Conservation (phyloP, 2,797 vertebrate genomes). For the Mionectes olivaceus region DNA sequence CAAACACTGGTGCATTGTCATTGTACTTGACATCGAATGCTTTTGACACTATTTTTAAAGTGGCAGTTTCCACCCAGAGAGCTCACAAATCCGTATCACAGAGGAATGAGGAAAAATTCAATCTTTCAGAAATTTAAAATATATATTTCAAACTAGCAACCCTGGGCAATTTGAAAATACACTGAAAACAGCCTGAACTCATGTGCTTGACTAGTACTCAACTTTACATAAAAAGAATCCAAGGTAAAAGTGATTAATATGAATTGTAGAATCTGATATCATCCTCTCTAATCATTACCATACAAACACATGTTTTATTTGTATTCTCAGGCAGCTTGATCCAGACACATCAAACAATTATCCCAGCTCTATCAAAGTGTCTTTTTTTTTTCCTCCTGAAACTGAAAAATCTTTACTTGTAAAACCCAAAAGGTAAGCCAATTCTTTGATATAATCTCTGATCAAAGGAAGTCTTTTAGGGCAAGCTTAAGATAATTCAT, state of each 20-base stretch:
- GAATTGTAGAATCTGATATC: background rate
- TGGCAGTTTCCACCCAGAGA: background rate
- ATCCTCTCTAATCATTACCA: background rate
- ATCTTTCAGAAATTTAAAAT: conserved; percentile 21
- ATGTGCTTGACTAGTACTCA: background rate
- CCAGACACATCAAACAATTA: conserved; percentile 10
- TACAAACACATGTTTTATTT: background rate
- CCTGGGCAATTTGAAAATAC: conserved; percentile 15
- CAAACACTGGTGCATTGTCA: background rate
- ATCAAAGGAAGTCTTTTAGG: conserved; percentile 21
- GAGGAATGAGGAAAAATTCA: background rate
- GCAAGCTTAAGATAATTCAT: background rate
- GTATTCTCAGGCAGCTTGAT: background rate
- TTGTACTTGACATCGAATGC: background rate
- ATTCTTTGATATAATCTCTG: background rate
- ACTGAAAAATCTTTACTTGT: background rate
- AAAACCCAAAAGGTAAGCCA: background rate
- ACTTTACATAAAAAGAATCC: background rate
- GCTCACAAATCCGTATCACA: background rate
- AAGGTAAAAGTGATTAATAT: conserved; percentile 16
- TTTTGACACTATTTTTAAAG: conserved; percentile 17
- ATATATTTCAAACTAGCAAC: background rate
- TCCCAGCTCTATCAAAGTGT: background rate
- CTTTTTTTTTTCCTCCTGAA: background rate
- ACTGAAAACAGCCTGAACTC: conserved; percentile 12